These are phyloP conservation scores for Philereme vetulata DNA, from an alignment of 2,888 invertebrate genomes.

Conservation along the genomic window DNA sequence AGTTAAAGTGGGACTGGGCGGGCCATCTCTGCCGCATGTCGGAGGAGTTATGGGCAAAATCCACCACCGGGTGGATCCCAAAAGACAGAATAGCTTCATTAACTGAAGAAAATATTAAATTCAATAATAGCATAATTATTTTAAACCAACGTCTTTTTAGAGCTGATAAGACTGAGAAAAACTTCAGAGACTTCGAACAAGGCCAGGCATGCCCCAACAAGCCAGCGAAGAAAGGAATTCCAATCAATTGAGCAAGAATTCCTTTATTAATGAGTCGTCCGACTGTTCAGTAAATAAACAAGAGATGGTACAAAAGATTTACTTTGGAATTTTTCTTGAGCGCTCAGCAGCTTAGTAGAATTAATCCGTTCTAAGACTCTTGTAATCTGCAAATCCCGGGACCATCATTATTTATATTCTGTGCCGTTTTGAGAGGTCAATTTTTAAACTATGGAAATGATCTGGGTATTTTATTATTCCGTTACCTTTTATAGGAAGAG, in stretches of 20 bases:
- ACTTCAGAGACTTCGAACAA: background rate
- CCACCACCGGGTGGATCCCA: no score
- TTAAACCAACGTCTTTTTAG: no score
- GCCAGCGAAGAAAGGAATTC: conserved; percentile 11
- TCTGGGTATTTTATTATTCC: no score
- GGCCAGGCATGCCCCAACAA: background rate
- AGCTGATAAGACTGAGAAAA: background rate
- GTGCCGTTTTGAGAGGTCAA: conserved; percentile 22
- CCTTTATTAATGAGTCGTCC: conserved; percentile 14
- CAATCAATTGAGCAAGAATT: conserved; percentile 22
- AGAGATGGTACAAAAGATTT: conserved; percentile 19
- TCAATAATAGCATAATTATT: no score
- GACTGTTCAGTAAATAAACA: conserved; percentile 21
- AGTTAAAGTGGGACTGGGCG: no score
- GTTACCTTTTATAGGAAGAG: background rate
- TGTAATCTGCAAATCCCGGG: conserved; percentile 25
- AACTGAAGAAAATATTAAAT: no score
- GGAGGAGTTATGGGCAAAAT: no score
- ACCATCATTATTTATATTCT: conserved; percentile 23
- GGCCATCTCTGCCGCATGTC: no score
- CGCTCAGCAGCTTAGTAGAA: conserved; percentile 14
- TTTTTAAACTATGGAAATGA: conserved; percentile 16
- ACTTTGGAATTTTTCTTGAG: conserved; percentile 24
- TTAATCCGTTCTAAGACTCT: conserved; percentile 30
- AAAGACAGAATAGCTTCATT: no score